These are phyloP conservation scores for Embiotoca jacksoni DNA, from an alignment of 2,113 vertebrate genomes.

Conservation along the genomic window DNA sequence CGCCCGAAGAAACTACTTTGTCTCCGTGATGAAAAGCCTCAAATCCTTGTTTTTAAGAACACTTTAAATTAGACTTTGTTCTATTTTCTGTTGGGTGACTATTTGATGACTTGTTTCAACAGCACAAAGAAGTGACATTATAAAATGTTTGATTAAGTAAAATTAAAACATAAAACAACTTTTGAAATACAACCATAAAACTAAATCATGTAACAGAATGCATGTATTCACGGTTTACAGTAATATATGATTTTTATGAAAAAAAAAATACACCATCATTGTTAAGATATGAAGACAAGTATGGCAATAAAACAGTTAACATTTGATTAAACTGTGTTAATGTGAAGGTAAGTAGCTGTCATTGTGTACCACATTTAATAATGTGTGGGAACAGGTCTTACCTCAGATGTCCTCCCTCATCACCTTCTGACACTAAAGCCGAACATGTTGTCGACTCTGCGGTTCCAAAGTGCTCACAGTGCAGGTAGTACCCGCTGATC, in stretches of 20 bases:
- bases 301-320: not conserved
- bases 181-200: too few species aligned
- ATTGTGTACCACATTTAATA: not conserved
- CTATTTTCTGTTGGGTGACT: not conserved
- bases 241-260: not conserved
- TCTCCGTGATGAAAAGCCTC: not conserved
- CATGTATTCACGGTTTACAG: too few species aligned
- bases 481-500: slow-evolving; percentile 93
- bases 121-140: not conserved
- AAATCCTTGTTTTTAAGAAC: not conserved
- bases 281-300: not conserved
- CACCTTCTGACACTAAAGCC: not conserved
- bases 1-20: not conserved
- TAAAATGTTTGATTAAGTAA: not conserved
- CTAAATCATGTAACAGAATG: too few species aligned
- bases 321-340: not conserved
- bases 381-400: not conserved
- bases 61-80: not conserved
- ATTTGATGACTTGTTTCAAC: not conserved
- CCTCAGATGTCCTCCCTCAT: not conserved
- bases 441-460: slow-evolving; percentile 80
- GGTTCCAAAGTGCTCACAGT: slow-evolving; percentile 99
- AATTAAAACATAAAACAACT: not conserved
- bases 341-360: not conserved
- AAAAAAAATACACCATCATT: not conserved